Conservation (phyloP, 1,140 invertebrate species). For the Colletes gigas region DNA sequence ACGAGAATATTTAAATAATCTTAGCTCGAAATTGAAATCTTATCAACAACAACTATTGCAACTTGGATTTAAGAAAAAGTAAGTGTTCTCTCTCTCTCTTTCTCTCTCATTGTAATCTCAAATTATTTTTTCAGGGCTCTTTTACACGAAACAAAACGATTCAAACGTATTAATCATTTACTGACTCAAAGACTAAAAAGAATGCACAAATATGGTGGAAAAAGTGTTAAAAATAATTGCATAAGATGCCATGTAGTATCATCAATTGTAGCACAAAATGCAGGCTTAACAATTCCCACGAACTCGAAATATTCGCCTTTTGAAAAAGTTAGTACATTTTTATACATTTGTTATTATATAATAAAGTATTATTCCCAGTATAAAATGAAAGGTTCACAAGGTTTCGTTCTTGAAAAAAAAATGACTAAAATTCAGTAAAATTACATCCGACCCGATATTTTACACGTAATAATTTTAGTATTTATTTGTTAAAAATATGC, state of each 20-base stretch:
- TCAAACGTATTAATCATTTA: conserved; percentile 60
- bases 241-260: conserved; percentile 37
- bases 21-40: conserved; percentile 64
- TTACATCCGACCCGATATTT: no score
- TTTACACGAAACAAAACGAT: conserved; percentile 55
- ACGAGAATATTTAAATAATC: conserved; percentile 54
- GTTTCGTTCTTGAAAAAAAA: no score
- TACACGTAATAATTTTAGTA: no score
- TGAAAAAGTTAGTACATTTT: conserved; percentile 34
- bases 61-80: conserved; percentile 72
- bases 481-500: no score
- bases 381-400: no score
- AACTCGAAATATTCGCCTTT: conserved; percentile 22
- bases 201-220: conserved; percentile 49
- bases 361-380: no score
- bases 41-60: conserved; percentile 68
- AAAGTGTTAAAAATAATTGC: conserved; percentile 43
- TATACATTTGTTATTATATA: background rate
- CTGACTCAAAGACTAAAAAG: conserved; percentile 64
- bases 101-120: background rate
- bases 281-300: conserved; percentile 13
- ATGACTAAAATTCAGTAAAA: no score
- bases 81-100: conserved; percentile 19
- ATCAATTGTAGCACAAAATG: conserved; percentile 14
- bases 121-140: conserved; percentile 61